Evolutionary conservation across 2,888 invertebrate species (phyloP).

Genomic region (Andrena flavipes): DNA sequence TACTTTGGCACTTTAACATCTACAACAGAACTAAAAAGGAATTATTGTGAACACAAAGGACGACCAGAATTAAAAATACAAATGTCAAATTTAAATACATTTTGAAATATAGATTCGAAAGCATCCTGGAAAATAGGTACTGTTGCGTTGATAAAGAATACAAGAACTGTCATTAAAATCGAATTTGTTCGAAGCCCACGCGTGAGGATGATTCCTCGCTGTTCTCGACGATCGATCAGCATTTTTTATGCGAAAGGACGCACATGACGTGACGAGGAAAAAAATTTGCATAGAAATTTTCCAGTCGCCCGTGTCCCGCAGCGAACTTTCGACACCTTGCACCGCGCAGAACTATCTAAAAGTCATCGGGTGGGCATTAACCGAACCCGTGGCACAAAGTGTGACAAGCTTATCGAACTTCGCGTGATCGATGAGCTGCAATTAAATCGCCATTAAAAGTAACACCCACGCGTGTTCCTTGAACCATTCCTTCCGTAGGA

Average conservation of each 20-base stretch:
- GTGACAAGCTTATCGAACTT: constrained; percentile 68
- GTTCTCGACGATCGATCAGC: constrained; percentile 68
- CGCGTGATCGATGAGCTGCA: constrained; percentile 74
- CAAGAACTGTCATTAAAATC: background rate
- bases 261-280: constrained; percentile 83
- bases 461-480: background rate
- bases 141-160: background rate
- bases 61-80: too few species aligned
- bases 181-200: background rate
- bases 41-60: too few species aligned
- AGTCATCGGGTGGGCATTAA: constrained; percentile 84
- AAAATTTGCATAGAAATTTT: constrained; percentile 82
- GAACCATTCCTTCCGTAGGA: background rate
- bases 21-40: too few species aligned
- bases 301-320: constrained; percentile 63
- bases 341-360: constrained; percentile 78
- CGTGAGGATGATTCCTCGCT: background rate
- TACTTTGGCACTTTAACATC: too few species aligned
- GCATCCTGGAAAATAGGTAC: background rate
- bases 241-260: constrained; percentile 75
- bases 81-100: too few species aligned
- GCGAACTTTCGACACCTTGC: constrained; percentile 71
- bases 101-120: too few species aligned
- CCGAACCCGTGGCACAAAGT: constrained; percentile 56
- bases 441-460: constrained; percentile 39